A percentile compares a stretch with the other conserved stretches of the same genome.
Conservation (phyloP, 2,113 vertebrate genomes). For the Meleagris gallopavo region DNA sequence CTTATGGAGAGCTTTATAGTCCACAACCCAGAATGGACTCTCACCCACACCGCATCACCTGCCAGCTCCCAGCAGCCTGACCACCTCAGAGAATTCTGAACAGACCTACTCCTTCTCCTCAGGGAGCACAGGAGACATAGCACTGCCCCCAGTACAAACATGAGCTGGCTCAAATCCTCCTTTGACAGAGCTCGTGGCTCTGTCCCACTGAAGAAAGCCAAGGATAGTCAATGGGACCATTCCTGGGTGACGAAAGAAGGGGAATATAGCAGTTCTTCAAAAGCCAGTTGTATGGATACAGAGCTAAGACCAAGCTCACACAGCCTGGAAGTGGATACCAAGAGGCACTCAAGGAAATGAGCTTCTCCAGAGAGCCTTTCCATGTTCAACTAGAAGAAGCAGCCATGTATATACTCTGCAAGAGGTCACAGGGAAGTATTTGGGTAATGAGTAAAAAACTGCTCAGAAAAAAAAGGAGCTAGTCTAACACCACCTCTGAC, state of each 20-base stretch:
- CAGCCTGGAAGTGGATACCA: not conserved
- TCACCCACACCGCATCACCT: not conserved
- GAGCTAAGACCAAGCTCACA: not conserved
- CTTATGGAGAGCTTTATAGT: not conserved
- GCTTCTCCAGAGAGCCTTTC: not conserved
- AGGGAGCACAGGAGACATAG: not conserved
- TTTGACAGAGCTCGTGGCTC: not conserved
- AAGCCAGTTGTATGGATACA: not conserved
- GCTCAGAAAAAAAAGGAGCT: not conserved
- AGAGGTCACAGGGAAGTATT: not conserved
- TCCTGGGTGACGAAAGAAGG: not conserved
- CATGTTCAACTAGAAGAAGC: not conserved
- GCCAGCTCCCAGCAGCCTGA: not conserved
- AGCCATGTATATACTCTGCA: not conserved
- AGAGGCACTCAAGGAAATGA: not conserved
- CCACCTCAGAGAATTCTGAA: not conserved
- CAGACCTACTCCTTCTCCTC: not conserved
- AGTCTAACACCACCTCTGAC: not conserved
- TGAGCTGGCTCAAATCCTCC: rapidly evolving
- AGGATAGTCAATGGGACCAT: not conserved
- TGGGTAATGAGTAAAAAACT: not conserved
- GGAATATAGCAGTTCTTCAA: not conserved
- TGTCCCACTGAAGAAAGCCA: not conserved
- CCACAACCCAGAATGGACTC: not conserved
- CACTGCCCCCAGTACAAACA: not conserved